phyloP scores from a whole-genome alignment of 1,140 invertebrate genomes.

The Ctenoplectra terminalis region DNA sequence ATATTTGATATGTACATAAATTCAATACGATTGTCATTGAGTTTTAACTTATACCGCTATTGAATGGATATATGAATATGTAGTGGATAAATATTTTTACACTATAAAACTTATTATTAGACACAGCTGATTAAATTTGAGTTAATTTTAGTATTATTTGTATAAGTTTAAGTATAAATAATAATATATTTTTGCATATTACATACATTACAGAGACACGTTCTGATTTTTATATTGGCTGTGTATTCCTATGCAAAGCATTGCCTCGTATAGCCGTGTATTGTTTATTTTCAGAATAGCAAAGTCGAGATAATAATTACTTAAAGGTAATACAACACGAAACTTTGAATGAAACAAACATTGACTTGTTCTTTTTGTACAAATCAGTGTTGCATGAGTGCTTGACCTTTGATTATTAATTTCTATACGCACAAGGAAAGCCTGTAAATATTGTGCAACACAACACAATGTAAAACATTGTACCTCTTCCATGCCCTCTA shows the following conservation, averaged over 20 bases:
- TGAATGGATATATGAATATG: slow-evolving; percentile 33
- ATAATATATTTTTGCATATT: slow-evolving; percentile 38
- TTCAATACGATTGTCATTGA: slow-evolving; percentile 28
- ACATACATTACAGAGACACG: slow-evolving; percentile 60
- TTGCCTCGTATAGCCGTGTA: slow-evolving; percentile 79
- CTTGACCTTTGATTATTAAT: slow-evolving; percentile 69
- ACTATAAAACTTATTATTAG: not conserved
- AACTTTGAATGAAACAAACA: slow-evolving; percentile 77
- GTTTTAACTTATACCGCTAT: slow-evolving; percentile 11
- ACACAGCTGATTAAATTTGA: slow-evolving; percentile 19
- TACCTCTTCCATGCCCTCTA: slow-evolving; percentile 51
- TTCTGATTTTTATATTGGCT: slow-evolving; percentile 72
- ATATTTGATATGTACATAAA: slow-evolving; percentile 36
- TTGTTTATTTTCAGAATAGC: slow-evolving; percentile 82
- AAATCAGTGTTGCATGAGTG: slow-evolving; percentile 80
- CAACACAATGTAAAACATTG: slow-evolving; percentile 61
- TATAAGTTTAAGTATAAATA: slow-evolving; percentile 33
- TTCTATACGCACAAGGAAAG: slow-evolving; percentile 70
- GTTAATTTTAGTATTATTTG: slow-evolving; percentile 37
- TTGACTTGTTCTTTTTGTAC: slow-evolving; percentile 75
- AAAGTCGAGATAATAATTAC: slow-evolving; percentile 80
- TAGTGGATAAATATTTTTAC: slow-evolving; percentile 36
- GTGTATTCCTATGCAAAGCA: slow-evolving; percentile 75
- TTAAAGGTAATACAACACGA: slow-evolving; percentile 79
- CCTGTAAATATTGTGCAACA: slow-evolving; percentile 74